phyloP scores from a whole-genome alignment of 2,888 invertebrate species.

The Cephus runcator region DNA sequence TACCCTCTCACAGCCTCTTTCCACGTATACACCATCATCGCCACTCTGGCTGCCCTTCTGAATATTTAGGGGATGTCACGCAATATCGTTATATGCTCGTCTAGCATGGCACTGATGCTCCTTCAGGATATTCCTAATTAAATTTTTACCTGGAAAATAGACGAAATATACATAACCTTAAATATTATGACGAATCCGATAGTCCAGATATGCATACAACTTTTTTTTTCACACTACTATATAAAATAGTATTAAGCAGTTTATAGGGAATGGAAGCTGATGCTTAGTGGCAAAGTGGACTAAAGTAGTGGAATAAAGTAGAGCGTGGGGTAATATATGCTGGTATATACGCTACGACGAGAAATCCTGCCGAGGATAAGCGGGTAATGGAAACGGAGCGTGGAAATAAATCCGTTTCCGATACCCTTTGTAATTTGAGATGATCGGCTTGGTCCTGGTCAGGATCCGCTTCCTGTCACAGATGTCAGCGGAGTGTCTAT shows the following conservation, averaged over 20 bases:
- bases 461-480: conserved; percentile 9
- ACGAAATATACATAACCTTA: not conserved
- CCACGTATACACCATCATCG: conserved; percentile 9
- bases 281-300: not conserved
- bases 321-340: not conserved
- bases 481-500: conserved; percentile 7
- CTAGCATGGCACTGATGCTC: conserved; percentile 10
- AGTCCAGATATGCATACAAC: not conserved
- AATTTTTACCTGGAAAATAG: not conserved
- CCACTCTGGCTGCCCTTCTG: conserved; percentile 44
- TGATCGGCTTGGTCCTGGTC: conserved; percentile 58
- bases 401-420: conserved; percentile 60
- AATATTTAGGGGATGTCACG: conserved; percentile 65
- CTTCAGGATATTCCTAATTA: not conserved
- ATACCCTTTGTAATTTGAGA: conserved; percentile 66
- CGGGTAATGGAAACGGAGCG: conserved; percentile 29
- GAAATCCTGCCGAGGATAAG: not conserved
- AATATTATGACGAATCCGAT: not conserved
- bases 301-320: not conserved
- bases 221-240: conserved; percentile 41
- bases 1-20: conserved; percentile 10
- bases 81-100: conserved; percentile 60
- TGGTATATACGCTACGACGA: not conserved
- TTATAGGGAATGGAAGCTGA: not conserved
- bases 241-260: not conserved